Conservation (phyloP, 1,140 invertebrate species). For the Phortica variegata region DNA sequence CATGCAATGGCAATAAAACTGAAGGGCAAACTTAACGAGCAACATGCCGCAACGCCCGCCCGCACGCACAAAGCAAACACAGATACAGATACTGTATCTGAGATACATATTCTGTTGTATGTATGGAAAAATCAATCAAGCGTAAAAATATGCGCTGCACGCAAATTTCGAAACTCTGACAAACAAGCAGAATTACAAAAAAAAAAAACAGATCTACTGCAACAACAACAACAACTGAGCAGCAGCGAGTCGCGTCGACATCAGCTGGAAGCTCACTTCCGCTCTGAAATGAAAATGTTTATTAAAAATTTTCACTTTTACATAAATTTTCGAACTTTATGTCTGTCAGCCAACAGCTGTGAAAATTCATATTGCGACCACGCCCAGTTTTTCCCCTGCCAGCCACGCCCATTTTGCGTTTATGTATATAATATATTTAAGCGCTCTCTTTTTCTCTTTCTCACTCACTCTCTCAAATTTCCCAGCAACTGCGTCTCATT, state of each 20-base stretch:
- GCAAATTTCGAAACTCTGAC: not conserved
- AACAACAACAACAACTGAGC: conserved; percentile 19
- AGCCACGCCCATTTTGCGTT: conserved; percentile 24
- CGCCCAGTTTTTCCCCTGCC: conserved; percentile 27
- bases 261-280: conserved; percentile 12
- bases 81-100: too few relatives aligned
- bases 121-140: conserved; percentile 39
- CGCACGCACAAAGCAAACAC: too few relatives aligned
- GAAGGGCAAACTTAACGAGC: conserved; percentile 18
- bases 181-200: conserved; percentile 8
- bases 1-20: conserved; percentile 6
- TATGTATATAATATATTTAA: conserved; percentile 23
- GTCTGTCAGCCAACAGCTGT: conserved; percentile 14
- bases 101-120: too few relatives aligned
- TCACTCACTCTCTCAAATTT: conserved; percentile 6
- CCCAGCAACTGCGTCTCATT: too few relatives aligned
- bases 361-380: conserved; percentile 26
- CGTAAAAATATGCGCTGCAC: conserved; percentile 18
- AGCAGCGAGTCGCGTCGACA: conserved; percentile 8
- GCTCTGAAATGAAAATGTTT: conserved; percentile 48
- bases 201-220: too few relatives aligned
- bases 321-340: conserved; percentile 31
- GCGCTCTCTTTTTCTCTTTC: conserved; percentile 29
- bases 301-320: conserved; percentile 53
- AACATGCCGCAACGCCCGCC: conserved; percentile 12